Conservation (phyloP, 2,113 vertebrate genomes). For the Cryptoleucopteryx plumbea region DNA sequence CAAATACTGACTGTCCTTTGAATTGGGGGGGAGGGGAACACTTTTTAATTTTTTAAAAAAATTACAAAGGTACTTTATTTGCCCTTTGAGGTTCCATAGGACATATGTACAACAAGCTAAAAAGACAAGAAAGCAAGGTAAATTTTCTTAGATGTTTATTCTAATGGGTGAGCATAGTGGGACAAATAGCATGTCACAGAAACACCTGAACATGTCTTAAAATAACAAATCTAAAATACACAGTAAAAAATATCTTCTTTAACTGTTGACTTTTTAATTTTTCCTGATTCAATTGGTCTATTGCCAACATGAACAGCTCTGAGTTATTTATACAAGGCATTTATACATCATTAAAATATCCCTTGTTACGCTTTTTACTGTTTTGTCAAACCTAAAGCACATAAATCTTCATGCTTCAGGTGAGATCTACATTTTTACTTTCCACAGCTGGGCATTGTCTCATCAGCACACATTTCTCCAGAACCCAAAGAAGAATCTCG, state of each 20-base stretch:
- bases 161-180: not conserved
- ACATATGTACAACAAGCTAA: not conserved
- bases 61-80: not conserved
- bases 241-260: not conserved
- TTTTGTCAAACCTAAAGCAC: not conserved
- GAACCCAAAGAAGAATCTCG: not conserved
- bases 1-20: not conserved
- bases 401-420: not conserved
- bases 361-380: not conserved
- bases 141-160: not conserved
- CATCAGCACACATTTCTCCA: not conserved
- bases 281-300: not conserved
- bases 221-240: not conserved
- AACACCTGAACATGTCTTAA: not conserved
- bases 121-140: not conserved
- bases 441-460: not conserved
- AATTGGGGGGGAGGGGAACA: fast-evolving
- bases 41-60: no score
- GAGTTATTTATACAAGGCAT: not conserved
- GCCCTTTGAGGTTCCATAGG: not conserved
- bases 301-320: not conserved
- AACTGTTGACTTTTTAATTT: not conserved
- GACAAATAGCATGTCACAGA: not conserved
- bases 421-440: not conserved
- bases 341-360: not conserved